Base-by-base conservation (phyloP, 2,113 vertebrate species). In the Cairina moschata region DNA sequence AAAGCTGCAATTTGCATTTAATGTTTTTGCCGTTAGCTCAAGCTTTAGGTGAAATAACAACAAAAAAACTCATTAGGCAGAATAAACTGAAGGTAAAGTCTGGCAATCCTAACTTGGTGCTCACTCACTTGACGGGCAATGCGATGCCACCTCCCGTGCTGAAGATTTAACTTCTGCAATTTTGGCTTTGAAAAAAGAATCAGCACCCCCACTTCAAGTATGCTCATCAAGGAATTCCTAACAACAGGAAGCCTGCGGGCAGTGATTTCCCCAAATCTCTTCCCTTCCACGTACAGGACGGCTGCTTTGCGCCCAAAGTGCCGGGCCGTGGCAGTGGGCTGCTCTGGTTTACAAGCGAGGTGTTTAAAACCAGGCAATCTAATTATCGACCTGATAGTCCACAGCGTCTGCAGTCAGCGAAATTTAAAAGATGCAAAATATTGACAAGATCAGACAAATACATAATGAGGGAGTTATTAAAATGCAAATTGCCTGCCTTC, bases 361-460 rank as follows among this genome's bases (percentile, higher is more conserved):
- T 34, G 69, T 66, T 95, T 82, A 76, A 89, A 95, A 83, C 12
- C 62, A 95, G 83, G 86, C 77, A 69, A 85, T 87, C 77, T 87
- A 96, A 95, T 95, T 89, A 96, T 91, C 0, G 8, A 91, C 81
- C 73, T 71, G 83, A 92, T 91, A 91, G 94, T 59, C 81, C 83
- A 77, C 89, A 69, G 66, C 1, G 3, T 44, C 81, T 79, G 81
- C 83, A 87, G 83, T 96, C 96, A 96, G 93, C 95, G 91, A 89
- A 89, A 93, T 55, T 83, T 76, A 0, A 82, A 95, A 96, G 91
- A 96, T 95, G 91, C 83, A 91, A 94, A 96, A 94, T 97, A 96
- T 92, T 95, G 86, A 96, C 94, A 87, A 91, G 94, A 93, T 77
- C 81, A 91, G 92, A 93, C 86, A 97, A 95, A 96, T 89, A 94